These are phyloP conservation scores for Stictonetta naevosa DNA, from an alignment of 2,113 vertebrate genomes.

Conservation along the genomic window DNA sequence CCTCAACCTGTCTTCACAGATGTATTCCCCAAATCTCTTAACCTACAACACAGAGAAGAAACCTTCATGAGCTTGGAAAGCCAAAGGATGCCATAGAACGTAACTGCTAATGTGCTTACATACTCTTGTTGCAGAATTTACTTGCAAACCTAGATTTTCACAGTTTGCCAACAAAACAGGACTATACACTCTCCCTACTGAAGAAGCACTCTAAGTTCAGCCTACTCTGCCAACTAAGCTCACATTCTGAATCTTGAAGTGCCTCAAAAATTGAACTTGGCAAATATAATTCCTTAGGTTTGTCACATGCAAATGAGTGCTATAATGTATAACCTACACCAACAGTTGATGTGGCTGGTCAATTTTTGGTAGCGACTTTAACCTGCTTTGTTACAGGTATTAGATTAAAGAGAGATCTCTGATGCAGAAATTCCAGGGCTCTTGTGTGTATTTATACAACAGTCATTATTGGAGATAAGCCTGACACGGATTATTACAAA, in stretches of 20 bases:
- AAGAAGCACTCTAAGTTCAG: neutral
- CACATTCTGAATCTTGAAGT: neutral
- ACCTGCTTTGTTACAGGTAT: neutral
- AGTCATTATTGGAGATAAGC: neutral
- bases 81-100: neutral
- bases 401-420: neutral
- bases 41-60: neutral
- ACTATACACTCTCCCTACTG: too few species aligned
- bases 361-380: neutral
- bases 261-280: neutral
- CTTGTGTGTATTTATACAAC: too few species aligned
- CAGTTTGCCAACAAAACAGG: neutral
- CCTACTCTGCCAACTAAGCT: neutral
- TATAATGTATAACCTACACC: neutral
- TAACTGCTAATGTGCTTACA: neutral
- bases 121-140: neutral
- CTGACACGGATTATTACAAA: neutral
- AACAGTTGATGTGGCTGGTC: neutral
- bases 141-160: neutral
- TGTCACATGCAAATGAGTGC: neutral
- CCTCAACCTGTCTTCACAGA: too few species aligned
- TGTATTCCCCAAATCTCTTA: neutral
- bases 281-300: neutral
- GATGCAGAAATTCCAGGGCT: too few species aligned
- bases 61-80: neutral